Conservation (phyloP, 2,797 vertebrate species). For the Nyctibius grandis region DNA sequence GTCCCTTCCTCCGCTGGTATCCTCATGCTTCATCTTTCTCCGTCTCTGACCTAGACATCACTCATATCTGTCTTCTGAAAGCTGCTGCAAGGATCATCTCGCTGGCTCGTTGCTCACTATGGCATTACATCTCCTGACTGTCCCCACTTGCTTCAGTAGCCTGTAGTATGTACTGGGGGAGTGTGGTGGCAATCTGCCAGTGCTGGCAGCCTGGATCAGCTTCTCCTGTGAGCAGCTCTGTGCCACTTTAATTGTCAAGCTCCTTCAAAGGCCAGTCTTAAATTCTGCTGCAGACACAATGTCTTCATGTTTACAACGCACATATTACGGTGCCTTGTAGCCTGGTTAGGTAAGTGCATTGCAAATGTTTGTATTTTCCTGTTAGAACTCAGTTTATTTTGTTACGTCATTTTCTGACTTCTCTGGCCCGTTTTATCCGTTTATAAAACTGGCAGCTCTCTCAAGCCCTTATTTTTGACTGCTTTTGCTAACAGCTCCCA, state of each 20-base stretch:
- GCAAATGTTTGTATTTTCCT: neutral
- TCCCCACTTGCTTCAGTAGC: neutral
- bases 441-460: neutral
- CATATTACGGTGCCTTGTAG: neutral
- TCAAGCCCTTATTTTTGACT: neutral
- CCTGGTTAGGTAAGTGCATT: neutral
- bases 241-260: neutral
- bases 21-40: neutral
- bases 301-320: neutral
- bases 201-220: neutral
- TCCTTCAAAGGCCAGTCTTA: neutral
- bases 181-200: neutral
- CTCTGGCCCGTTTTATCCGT: neutral
- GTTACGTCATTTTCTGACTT: neutral
- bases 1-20: rapidly evolving
- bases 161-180: neutral
- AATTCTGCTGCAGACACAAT: neutral
- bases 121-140: neutral
- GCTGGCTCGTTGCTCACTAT: neutral
- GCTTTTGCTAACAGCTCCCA: neutral
- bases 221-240: neutral
- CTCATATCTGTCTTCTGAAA: neutral
- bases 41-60: neutral
- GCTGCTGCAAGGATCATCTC: neutral
- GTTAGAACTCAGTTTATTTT: neutral